These are phyloP conservation scores for Diaphora mendica DNA, from an alignment of 2,888 invertebrate species.

Conservation along the genomic window DNA sequence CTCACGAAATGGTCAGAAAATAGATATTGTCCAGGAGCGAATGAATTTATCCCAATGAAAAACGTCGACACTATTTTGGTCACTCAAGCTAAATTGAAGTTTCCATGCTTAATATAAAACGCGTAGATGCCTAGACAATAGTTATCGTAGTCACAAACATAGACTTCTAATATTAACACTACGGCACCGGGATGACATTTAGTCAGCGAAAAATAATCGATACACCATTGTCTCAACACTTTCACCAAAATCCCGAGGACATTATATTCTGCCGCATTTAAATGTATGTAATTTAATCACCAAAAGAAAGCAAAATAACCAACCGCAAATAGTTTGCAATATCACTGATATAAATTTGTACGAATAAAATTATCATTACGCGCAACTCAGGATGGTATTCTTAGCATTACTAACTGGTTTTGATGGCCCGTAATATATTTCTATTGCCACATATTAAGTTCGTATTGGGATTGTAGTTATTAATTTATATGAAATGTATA, in stretches of 20 bases:
- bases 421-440: constrained; percentile 73
- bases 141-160: constrained; percentile 82
- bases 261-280: constrained; percentile 60
- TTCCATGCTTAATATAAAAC: constrained; percentile 84
- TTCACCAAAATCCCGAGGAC: constrained; percentile 77
- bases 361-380: constrained; percentile 76
- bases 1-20: constrained; percentile 69
- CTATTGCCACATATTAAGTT: constrained; percentile 58
- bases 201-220: constrained; percentile 86
- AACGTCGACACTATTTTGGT: constrained; percentile 80
- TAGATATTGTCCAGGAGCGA: constrained; percentile 72
- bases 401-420: constrained; percentile 77
- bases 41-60: constrained; percentile 71
- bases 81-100: constrained; percentile 79
- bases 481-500: constrained; percentile 32
- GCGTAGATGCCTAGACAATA: constrained; percentile 85
- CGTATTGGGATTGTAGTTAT: constrained; percentile 33
- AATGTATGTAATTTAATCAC: constrained; percentile 49
- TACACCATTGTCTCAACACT: constrained; percentile 86
- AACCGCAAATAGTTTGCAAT: constrained; percentile 64
- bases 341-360: constrained; percentile 74
- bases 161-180: constrained; percentile 86
- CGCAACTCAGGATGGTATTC: constrained; percentile 81
- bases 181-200: constrained; percentile 85
- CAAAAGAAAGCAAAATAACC: constrained; percentile 44